Evolutionary conservation across 2,888 invertebrate species (phyloP).

Genomic region (Epinotia nisella): DNA sequence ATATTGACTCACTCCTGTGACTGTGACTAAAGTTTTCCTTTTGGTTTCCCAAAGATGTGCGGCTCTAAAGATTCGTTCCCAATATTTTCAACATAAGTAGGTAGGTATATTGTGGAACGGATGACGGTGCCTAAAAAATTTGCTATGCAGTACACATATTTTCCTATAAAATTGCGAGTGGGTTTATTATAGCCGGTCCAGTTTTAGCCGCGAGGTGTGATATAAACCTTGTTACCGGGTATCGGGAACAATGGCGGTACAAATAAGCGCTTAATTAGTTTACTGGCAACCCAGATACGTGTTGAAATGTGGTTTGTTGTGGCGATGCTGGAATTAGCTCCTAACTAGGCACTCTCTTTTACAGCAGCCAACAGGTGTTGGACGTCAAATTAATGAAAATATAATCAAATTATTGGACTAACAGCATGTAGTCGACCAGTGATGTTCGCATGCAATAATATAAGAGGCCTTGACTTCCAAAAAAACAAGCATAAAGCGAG

Average conservation of each 20-base stretch:
- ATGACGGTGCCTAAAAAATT: neutral
- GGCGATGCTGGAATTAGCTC: conserved; percentile 32
- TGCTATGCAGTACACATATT: neutral
- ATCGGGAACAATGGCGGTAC: conserved; percentile 37
- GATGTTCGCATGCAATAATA: too few species aligned
- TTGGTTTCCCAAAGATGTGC: too few species aligned
- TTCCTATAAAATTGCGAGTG: neutral
- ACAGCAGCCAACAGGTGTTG: conserved; percentile 25
- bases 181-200: conserved; percentile 23
- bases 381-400: neutral
- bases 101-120: neutral
- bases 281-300: conserved; percentile 38
- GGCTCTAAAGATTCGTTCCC: neutral
- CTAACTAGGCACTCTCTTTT: conserved; percentile 21
- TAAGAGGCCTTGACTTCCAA: too few species aligned
- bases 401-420: neutral
- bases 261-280: conserved; percentile 39
- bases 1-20: too few species aligned
- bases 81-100: neutral
- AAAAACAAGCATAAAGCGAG: too few species aligned
- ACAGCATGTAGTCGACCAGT: too few species aligned
- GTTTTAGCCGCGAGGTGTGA: conserved; percentile 36
- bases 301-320: conserved; percentile 27
- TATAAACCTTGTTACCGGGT: conserved; percentile 31
- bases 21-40: too few species aligned